Evolutionary conservation across 1,140 invertebrate species (phyloP).

Genomic region (Monochamus saltuarius): DNA sequence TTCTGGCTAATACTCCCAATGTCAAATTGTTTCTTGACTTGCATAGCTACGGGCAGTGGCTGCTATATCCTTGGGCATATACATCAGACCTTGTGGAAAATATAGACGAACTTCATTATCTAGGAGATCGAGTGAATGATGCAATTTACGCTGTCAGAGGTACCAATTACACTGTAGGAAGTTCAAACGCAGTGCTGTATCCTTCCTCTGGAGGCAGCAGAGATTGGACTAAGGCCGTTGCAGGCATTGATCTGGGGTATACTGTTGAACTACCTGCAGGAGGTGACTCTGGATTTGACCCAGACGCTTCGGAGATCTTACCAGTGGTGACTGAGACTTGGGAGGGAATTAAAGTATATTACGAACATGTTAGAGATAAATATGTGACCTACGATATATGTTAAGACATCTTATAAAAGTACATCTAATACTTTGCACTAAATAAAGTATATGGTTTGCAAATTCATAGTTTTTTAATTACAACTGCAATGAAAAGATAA

Average conservation of each 20-base stretch:
- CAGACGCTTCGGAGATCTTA: slow-evolving; percentile 67
- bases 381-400: neutral
- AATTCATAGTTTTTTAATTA: no score
- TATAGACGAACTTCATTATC: slow-evolving; percentile 48
- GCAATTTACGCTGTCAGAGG: slow-evolving; percentile 53
- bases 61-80: slow-evolving; percentile 76
- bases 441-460: no score
- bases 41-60: slow-evolving; percentile 67
- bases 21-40: slow-evolving; percentile 68
- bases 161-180: slow-evolving; percentile 61
- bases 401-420: no score
- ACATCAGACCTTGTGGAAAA: slow-evolving; percentile 53
- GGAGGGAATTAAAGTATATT: slow-evolving; percentile 69
- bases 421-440: no score
- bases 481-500: no score
- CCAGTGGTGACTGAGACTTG: slow-evolving; percentile 77
- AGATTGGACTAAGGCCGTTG: slow-evolving; percentile 67
- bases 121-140: slow-evolving; percentile 51
- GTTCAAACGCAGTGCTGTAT: slow-evolving; percentile 62
- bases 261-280: slow-evolving; percentile 75
- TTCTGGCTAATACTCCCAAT: slow-evolving; percentile 50
- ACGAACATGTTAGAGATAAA: slow-evolving; percentile 52
- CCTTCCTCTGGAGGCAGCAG: slow-evolving; percentile 67
- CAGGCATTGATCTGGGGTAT: slow-evolving; percentile 70
- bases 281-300: slow-evolving; percentile 71